Conservation (phyloP, 2,888 invertebrate species). For the Crocallis elinguaria region DNA sequence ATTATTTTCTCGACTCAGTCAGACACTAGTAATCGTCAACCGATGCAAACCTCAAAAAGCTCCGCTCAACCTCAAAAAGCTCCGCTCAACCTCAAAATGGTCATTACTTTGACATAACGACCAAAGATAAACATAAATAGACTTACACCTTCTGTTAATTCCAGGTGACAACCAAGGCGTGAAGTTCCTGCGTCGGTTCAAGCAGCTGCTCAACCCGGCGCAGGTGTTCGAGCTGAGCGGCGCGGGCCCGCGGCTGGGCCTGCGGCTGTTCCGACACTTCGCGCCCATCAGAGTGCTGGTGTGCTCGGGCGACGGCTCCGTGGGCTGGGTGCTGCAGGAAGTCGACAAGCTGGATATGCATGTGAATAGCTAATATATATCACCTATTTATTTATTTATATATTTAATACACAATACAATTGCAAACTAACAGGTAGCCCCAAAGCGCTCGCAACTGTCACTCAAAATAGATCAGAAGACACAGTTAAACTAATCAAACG, state of each 20-base stretch:
- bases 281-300: slow-evolving; percentile 98
- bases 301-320: slow-evolving; percentile 98
- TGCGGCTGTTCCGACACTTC: slow-evolving; percentile 96
- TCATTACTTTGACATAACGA: not conserved
- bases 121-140: not conserved
- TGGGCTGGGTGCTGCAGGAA: slow-evolving; percentile 98
- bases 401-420: no score
- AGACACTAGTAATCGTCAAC: no score
- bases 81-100: no score
- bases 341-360: slow-evolving; percentile 98
- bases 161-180: slow-evolving; percentile 98
- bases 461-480: no score
- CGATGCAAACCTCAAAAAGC: no score
- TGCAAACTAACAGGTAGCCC: no score
- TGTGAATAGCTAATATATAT: no score
- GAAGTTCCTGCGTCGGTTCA: slow-evolving; percentile 97
- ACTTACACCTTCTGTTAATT: not conserved
- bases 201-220: slow-evolving; percentile 97
- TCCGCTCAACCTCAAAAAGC: no score
- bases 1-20: no score
- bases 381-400: no score
- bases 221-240: slow-evolving; percentile 98
- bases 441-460: no score
- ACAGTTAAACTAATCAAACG: no score
- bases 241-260: slow-evolving; percentile 93